Conservation (phyloP, 2,113 vertebrate species). For the Macheiramphus alcinus region DNA sequence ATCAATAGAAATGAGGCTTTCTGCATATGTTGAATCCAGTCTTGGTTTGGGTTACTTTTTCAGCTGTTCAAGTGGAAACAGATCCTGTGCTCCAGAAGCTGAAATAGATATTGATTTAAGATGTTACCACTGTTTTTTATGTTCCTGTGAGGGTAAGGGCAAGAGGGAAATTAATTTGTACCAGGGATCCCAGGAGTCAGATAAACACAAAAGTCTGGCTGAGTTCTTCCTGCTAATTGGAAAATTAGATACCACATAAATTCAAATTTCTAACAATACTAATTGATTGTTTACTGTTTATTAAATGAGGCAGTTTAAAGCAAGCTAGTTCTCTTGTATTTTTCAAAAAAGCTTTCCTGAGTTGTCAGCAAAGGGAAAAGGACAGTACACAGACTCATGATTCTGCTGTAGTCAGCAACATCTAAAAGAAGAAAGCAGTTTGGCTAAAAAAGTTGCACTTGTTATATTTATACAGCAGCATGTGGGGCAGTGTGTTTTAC, state of each 20-base stretch:
- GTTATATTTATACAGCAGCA: slow-evolving; percentile 5
- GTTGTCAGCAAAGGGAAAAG: background rate
- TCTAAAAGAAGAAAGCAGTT: slow-evolving; percentile 19
- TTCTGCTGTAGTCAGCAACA: background rate
- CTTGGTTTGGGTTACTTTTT: background rate
- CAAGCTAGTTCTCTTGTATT: background rate
- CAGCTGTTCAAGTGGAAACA: background rate
- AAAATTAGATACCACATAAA: background rate
- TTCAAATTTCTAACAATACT: background rate
- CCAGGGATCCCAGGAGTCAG: background rate
- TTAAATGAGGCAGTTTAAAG: background rate
- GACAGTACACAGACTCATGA: background rate
- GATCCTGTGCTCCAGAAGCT: background rate
- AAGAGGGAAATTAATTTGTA: background rate
- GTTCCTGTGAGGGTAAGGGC: background rate
- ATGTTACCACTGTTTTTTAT: background rate
- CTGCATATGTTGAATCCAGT: background rate
- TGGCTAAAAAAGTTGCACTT: background rate
- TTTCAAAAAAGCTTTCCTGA: background rate
- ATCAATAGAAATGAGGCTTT: background rate
- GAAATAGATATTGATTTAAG: background rate
- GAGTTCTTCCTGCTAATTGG: background rate
- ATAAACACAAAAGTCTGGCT: background rate
- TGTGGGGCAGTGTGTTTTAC: background rate
- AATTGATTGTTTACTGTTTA: background rate